A percentile compares a stretch with the other conserved stretches of the same genome.
phyloP scores from a whole-genome alignment of 1,140 invertebrate species.

The Brachionus koreanus region DNA sequence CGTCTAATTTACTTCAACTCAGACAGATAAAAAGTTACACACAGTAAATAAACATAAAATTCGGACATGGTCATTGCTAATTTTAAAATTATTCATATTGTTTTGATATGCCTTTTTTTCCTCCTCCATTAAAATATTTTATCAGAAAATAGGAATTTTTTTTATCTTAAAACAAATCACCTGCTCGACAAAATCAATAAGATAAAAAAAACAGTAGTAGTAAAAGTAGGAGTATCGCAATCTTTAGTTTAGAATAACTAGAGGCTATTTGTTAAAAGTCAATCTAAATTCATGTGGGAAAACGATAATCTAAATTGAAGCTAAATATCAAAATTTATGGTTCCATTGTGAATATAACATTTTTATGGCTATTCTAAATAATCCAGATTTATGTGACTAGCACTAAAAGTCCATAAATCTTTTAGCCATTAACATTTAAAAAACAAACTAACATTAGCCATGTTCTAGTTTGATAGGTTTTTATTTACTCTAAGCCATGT shows the following conservation, averaged over 20 bases:
- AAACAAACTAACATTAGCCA: not conserved
- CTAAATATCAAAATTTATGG: conserved; percentile 14
- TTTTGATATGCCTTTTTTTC: not conserved
- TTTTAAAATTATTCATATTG: not conserved
- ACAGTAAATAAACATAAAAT: not conserved
- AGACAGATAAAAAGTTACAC: not conserved
- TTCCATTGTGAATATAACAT: not conserved
- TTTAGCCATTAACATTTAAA: not conserved
- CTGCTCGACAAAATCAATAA: conserved; percentile 5
- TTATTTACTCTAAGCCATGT: not conserved
- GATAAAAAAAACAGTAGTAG: not conserved
- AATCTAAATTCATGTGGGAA: not conserved
- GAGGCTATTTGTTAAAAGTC: conserved; percentile 7
- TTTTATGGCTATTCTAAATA: conserved; percentile 6
- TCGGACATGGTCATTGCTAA: not conserved
- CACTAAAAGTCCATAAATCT: not conserved
- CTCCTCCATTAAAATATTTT: not conserved
- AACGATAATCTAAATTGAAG: not conserved
- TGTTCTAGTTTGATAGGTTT: not conserved
- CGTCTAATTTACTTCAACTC: not conserved
- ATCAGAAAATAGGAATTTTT: not conserved
- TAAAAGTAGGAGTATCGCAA: not conserved
- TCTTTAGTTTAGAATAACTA: not conserved
- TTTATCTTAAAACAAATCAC: conserved; percentile 7
- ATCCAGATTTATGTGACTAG: not conserved